phyloP scores from a whole-genome alignment of 2,888 invertebrate genomes.

The Drosophila yooni region DNA sequence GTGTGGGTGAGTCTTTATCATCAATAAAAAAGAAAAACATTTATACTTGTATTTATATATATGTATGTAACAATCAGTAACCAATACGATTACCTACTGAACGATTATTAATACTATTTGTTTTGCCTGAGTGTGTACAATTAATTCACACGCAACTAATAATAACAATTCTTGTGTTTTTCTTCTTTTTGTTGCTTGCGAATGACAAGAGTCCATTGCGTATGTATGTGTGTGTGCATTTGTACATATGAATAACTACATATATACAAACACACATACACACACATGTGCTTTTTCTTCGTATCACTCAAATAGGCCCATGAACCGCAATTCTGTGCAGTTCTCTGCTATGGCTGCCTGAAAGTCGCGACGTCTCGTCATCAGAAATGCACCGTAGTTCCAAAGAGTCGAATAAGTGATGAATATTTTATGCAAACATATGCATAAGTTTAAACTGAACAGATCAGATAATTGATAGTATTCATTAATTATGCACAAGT shows the following conservation, averaged over 20 bases:
- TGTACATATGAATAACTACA: not conserved
- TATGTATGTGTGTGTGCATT: not conserved
- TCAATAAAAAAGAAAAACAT: conserved; percentile 10
- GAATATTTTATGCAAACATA: conserved; percentile 12
- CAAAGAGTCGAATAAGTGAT: not conserved
- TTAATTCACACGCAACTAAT: conserved; percentile 23
- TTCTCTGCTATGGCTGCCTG: conserved; percentile 17
- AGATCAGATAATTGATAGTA: not conserved
- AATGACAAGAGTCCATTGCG: conserved; percentile 3
- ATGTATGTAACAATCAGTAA: conserved; percentile 13
- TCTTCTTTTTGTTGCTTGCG: not conserved
- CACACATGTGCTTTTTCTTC: not conserved
- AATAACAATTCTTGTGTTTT: conserved; percentile 26
- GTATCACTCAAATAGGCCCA: conserved; percentile 27
- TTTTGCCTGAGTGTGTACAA: not conserved
- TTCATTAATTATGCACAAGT: not conserved
- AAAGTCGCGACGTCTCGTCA: conserved; percentile 34
- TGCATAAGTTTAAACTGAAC: not conserved
- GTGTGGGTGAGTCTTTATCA: conserved; percentile 33
- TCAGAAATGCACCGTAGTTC: conserved; percentile 29
- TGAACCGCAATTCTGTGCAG: conserved; percentile 18
- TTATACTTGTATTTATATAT: not conserved
- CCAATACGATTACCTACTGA: conserved; percentile 3
- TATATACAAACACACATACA: not conserved
- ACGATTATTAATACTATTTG: conserved; percentile 3